A percentile compares a stretch with the other conserved stretches of the same genome.
Conservation (phyloP, 30 jellyfish, hydroid and myxozoan genomes). For the Aurelia aurita complex sp. Pacific region DNA sequence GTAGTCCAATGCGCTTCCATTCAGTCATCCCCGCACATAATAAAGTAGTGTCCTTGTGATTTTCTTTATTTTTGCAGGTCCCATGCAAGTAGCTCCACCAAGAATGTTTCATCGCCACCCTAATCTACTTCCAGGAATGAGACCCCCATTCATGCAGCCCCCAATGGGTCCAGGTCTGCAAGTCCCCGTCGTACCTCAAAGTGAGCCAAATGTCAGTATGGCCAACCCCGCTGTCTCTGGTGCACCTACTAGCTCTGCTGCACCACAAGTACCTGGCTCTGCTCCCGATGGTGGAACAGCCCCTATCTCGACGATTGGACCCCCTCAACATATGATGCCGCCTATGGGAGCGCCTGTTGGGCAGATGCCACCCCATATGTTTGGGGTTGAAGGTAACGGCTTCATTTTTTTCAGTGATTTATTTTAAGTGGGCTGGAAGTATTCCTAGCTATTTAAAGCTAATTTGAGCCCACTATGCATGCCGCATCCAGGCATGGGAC, state of each 20-base stretch:
- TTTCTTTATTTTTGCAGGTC: conserved; percentile 29
- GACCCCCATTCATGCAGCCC: conserved; percentile 73
- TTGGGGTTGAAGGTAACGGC: conserved; percentile 57
- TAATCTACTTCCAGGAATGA: conserved; percentile 58
- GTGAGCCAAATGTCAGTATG: conserved; percentile 54
- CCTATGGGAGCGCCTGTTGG: conserved; percentile 67
- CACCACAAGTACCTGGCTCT: conserved; percentile 41
- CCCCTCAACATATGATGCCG: conserved; percentile 75
- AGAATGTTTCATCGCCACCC: conserved; percentile 72
- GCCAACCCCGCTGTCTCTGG: conserved; percentile 66
- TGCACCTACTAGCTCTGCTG: conserved; percentile 65
- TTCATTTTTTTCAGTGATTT: no score
- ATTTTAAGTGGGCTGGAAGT: no score
- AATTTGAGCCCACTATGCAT: no score
- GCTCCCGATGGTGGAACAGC: conserved; percentile 53
- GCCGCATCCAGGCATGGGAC: no score
- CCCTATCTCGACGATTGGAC: conserved; percentile 38
- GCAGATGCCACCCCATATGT: conserved; percentile 57
- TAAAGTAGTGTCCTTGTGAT: no score
- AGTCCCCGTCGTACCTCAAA: conserved; percentile 57
- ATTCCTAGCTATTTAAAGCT: no score
- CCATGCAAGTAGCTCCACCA: conserved; percentile 65
- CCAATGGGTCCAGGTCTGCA: conserved; percentile 70
- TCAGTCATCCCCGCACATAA: no score
- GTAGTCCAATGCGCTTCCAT: no score